Base-by-base conservation (phyloP, 1,140 invertebrate genomes). In the Gerris buenoi region DNA sequence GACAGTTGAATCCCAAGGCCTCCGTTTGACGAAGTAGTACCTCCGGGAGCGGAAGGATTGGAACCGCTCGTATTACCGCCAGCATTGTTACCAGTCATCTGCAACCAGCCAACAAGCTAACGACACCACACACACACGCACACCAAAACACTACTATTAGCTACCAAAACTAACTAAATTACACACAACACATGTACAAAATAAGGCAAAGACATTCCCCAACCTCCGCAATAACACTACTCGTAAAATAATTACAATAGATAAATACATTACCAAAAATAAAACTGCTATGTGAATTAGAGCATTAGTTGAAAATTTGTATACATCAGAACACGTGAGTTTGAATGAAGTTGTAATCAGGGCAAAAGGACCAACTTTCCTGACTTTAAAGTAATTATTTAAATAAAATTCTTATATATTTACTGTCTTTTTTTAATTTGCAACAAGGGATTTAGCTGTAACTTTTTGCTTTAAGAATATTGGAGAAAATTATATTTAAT, bases 41-140 rank as follows among this genome's bases (percentile, higher is more conserved):
- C 27, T 26, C 25, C 2, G 10, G 46, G 2, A 2, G 64, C 23
- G 15, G 27, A 2, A 10, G 5, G 33, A 18, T 46, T 46, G 33
- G 33, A 29, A n/a, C 63, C 27, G 27, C 25, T 1, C 10, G 46
- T 18, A 2, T 27, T 15, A 22, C 28, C 28, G 14, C 58, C 58
- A 5, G 15, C 23, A 25, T 22, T 60, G 5, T 5, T 22, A 15
- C 58, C 58, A 25, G 23, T 3, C 58, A 15, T 25, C 58, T 60
- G 58, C 58, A 60, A 60, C 58, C 58, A 60, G 5, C 58, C 58
- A 60, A 60, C 58, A 60, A 60, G 58, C 58, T 60, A 25, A 5
- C 5, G 23, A 25, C 58, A 60, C 23, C 5, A 25, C 33, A 18
- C 18, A 18, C 33, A 46, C 33, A 46, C 33, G 18, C 33, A 46